Evolutionary conservation across 2,113 vertebrate species (phyloP).

Genomic region (Cercopithecus mona): DNA sequence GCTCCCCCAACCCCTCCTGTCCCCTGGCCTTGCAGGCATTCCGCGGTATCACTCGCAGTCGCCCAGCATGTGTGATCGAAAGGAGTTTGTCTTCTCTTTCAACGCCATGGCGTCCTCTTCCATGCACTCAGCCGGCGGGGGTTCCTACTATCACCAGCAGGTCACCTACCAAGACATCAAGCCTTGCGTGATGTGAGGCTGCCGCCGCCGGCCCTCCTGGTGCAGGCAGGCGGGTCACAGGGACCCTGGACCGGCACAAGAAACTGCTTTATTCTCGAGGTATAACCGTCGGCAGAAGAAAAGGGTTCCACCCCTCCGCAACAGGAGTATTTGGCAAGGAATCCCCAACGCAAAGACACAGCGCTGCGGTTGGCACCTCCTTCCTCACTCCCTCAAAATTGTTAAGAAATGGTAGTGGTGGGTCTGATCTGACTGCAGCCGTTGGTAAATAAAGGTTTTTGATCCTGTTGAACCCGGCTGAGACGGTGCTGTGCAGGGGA

Average conservation of each 20-base stretch:
- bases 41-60: constrained; percentile 98
- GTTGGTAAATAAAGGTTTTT: not conserved
- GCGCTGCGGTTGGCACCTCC: not conserved
- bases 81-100: constrained; percentile 99
- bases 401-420: not conserved
- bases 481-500: constrained; percentile 37
- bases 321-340: constrained; percentile 56
- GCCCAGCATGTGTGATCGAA: constrained; percentile 98
- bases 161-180: constrained; percentile 99
- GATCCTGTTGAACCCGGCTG: not conserved
- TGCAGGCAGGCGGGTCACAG: not conserved
- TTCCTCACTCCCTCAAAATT: not conserved
- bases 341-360: not conserved
- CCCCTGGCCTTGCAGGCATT: constrained; percentile 87
- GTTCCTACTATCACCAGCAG: constrained; percentile 98
- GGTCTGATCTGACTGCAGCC: constrained; percentile 1
- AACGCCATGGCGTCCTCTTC: constrained; percentile 98
- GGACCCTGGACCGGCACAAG: constrained; percentile 13
- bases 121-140: constrained; percentile 93
- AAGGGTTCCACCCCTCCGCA: not conserved
- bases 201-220: not conserved
- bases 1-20: not conserved
- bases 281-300: constrained; percentile 67
- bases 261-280: constrained; percentile 70
- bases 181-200: constrained; percentile 97